phyloP scores from a whole-genome alignment of 2,888 invertebrate genomes.

The Noctua janthina region DNA sequence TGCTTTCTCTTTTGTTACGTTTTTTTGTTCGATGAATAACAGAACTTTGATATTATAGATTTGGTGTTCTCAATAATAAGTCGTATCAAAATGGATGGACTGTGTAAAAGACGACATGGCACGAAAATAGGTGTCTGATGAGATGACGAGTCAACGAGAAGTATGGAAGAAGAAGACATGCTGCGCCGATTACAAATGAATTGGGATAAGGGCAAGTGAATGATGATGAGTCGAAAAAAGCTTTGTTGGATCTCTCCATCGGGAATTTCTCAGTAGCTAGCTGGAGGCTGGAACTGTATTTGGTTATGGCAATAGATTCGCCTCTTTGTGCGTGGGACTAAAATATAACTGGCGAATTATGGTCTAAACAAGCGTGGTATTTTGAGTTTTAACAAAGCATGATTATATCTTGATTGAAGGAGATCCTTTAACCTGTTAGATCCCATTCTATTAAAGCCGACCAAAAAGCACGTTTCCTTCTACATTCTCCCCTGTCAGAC shows the following conservation, averaged over 20 bases:
- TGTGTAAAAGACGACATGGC: no score
- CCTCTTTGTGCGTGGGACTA: neutral
- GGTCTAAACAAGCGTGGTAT: neutral
- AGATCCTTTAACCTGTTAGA: neutral
- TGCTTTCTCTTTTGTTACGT: conserved; percentile 13
- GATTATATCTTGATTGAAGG: neutral
- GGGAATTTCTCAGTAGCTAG: neutral
- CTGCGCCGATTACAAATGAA: no score
- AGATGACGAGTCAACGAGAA: no score
- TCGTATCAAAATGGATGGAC: no score
- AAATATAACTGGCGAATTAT: neutral
- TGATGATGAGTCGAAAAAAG: neutral
- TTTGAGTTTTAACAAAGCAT: no score
- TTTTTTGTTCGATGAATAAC: neutral
- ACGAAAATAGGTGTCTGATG: no score
- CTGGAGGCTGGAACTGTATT: neutral
- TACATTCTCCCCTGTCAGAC: no score
- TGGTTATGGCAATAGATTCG: neutral
- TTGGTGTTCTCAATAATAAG: neutral
- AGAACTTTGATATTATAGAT: neutral
- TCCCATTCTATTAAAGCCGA: no score
- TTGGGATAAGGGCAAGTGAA: no score
- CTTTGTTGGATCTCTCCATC: neutral
- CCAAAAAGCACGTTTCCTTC: no score
- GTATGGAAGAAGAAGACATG: no score